phyloP scores from a whole-genome alignment of 1,140 invertebrate species.

The Eupeodes corollae region DNA sequence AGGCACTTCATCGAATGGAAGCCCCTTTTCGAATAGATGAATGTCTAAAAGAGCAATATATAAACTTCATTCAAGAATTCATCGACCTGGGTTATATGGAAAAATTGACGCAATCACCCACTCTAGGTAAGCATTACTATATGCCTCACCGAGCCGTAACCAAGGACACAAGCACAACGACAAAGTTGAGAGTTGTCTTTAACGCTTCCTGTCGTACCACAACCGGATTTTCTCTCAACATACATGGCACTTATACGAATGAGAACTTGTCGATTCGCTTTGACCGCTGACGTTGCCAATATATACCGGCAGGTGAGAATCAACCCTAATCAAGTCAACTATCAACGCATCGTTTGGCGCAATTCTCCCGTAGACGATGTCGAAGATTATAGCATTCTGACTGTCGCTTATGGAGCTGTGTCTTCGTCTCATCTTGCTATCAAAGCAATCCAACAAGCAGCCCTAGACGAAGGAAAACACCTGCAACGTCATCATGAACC shows the following conservation, averaged over 20 bases:
- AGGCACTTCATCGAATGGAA: too few species aligned
- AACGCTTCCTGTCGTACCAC: neutral
- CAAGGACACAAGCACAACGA: too few species aligned
- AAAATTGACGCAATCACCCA: too few species aligned
- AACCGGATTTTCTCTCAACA: conserved; percentile 14
- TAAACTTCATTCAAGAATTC: too few species aligned
- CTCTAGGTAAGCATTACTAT: too few species aligned
- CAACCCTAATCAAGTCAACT: conserved; percentile 8
- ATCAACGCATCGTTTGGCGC: conserved; percentile 33
- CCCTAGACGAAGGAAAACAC: conserved; percentile 9
- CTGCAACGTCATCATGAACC: conserved; percentile 4
- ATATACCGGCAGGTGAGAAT: conserved; percentile 15
- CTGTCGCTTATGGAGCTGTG: conserved; percentile 27
- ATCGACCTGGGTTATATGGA: too few species aligned
- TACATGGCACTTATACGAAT: conserved; percentile 13
- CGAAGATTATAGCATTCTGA: conserved; percentile 7
- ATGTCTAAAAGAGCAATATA: too few species aligned
- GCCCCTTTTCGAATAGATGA: too few species aligned
- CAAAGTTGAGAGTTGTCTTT: too few species aligned
- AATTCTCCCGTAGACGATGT: conserved; percentile 5
- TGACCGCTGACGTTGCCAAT: conserved; percentile 11
- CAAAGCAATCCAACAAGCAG: conserved; percentile 24
- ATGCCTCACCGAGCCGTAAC: too few species aligned
- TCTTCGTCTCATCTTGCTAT: conserved; percentile 27
- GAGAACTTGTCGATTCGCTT: conserved; percentile 11